phyloP scores from a whole-genome alignment of 2,888 invertebrate genomes.

The Gandaritis pyraliata region DNA sequence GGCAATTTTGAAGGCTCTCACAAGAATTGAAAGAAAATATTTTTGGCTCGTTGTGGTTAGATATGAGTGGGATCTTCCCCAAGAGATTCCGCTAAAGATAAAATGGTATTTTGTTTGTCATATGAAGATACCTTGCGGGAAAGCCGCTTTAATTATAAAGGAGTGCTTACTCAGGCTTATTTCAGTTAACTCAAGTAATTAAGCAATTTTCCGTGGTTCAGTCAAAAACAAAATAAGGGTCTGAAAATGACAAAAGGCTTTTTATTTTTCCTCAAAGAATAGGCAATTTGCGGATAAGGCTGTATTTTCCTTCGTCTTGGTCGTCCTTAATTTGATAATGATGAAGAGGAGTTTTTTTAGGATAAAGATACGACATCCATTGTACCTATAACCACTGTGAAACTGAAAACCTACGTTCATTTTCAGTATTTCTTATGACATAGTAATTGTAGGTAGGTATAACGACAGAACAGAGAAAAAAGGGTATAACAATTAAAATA shows the following conservation, averaged over 20 bases:
- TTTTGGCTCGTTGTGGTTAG: conserved; percentile 32
- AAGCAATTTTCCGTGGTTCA: conserved; percentile 36
- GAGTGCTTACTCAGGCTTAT: conserved; percentile 16
- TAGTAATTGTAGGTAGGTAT: too few species aligned
- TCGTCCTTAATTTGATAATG: conserved; percentile 34
- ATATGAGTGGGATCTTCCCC: conserved; percentile 18
- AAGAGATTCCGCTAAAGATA: conserved; percentile 1
- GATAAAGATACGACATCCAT: conserved; percentile 12
- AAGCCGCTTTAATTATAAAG: conserved; percentile 10
- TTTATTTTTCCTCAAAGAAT: conserved; percentile 33
- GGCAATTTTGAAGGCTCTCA: conserved; percentile 44
- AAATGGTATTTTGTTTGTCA: neutral
- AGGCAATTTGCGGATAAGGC: conserved; percentile 34
- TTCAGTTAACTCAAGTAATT: conserved; percentile 17
- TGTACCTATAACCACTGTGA: too few species aligned
- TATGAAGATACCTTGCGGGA: neutral
- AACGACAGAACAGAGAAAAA: too few species aligned
- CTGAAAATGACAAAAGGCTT: conserved; percentile 40
- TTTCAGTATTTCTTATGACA: too few species aligned
- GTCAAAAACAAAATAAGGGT: conserved; percentile 35
- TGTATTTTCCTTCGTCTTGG: conserved; percentile 29
- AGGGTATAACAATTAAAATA: too few species aligned
- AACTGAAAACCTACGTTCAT: too few species aligned
- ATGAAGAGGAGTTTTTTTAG: conserved; percentile 23
- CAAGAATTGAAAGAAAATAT: conserved; percentile 50